phyloP scores from a whole-genome alignment of 2,113 vertebrate genomes.

The Carlito syrichta region DNA sequence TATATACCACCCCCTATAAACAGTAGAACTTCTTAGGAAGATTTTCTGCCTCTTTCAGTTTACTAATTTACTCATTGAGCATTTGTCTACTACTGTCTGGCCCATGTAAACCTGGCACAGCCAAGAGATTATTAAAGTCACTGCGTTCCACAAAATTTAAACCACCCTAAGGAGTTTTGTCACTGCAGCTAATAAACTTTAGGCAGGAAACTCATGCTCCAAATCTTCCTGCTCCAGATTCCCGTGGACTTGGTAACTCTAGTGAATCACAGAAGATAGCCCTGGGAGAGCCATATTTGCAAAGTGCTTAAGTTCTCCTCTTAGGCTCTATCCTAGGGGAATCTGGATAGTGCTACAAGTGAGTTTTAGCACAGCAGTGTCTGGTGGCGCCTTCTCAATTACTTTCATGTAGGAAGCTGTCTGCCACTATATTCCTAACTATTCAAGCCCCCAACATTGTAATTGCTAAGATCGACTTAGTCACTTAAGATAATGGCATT shows the following conservation, averaged over 20 bases:
- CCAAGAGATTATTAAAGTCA: background rate
- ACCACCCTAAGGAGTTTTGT: background rate
- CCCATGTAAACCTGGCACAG: background rate
- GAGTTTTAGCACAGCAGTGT: background rate
- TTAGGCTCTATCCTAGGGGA: background rate
- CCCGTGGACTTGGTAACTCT: background rate
- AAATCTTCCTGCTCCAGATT: background rate
- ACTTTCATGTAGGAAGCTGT: background rate
- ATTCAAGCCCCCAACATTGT: background rate
- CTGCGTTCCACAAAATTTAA: background rate
- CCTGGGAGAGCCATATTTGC: background rate
- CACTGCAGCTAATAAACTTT: background rate
- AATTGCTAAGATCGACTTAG: slow-evolving; percentile 52
- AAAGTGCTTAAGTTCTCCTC: background rate
- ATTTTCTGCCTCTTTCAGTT: background rate
- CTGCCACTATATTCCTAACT: slow-evolving; percentile 6
- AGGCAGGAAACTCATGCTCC: background rate
- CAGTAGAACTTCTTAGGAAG: background rate
- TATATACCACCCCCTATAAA: background rate
- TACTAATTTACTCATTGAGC: background rate
- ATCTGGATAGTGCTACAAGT: background rate
- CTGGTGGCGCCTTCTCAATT: background rate
- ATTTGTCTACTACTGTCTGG: background rate
- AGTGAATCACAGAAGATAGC: background rate
- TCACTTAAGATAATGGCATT: slow-evolving; percentile 61